Conservation (phyloP, 2,888 invertebrate genomes). For the Bedellia somnulentella region DNA sequence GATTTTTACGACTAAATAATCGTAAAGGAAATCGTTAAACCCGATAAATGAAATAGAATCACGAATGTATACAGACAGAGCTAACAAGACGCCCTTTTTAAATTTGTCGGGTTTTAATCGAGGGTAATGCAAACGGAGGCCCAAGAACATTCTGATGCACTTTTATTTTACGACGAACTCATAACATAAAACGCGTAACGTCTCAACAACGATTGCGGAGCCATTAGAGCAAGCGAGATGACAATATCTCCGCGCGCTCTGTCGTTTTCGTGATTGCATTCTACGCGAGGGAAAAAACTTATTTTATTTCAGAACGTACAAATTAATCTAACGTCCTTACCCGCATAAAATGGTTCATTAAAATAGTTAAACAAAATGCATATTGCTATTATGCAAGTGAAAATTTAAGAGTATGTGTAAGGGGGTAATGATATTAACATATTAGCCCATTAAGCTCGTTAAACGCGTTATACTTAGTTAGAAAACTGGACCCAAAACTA, state of each 20-base stretch:
- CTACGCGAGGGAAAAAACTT: background rate
- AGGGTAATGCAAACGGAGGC: constrained; percentile 53
- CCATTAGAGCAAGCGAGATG: constrained; percentile 25
- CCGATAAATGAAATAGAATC: constrained; percentile 24
- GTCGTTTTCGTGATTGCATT: constrained; percentile 16
- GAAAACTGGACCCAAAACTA: too few species aligned
- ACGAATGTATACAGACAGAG: constrained; percentile 13
- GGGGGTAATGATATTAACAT: too few species aligned
- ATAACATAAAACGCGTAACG: constrained; percentile 55
- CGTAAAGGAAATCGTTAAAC: constrained; percentile 55
- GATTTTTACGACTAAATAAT: constrained; percentile 65
- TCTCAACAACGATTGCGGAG: constrained; percentile 47
- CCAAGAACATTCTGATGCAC: constrained; percentile 53
- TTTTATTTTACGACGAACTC: constrained; percentile 57
- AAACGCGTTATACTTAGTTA: too few species aligned
- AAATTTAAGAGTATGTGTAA: too few species aligned
- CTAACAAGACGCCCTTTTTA: constrained; percentile 14
- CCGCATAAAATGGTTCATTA: too few species aligned
- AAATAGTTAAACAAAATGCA: too few species aligned
- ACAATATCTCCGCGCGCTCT: constrained; percentile 12
- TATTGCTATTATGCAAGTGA: too few species aligned
- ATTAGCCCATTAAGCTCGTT: too few species aligned
- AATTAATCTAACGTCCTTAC: too few species aligned
- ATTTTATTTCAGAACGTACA: too few species aligned
- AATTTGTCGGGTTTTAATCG: constrained; percentile 38